phyloP scores from a whole-genome alignment of 2,113 vertebrate species.

The Macrotus californicus region DNA sequence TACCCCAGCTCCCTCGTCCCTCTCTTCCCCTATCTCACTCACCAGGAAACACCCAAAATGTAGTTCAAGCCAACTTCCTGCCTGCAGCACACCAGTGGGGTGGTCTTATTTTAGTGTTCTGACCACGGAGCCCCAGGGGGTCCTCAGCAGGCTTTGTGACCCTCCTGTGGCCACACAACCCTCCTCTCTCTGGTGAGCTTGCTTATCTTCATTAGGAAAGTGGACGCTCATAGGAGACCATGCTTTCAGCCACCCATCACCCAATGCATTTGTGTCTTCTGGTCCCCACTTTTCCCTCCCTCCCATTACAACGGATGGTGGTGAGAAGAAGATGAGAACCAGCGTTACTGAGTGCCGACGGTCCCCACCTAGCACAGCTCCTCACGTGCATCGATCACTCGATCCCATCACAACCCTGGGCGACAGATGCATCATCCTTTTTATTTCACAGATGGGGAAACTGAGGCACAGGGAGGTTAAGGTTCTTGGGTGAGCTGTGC shows the following conservation, averaged over 20 bases:
- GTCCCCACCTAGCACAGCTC: not conserved
- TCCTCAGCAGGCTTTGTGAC: not conserved
- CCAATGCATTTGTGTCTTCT: not conserved
- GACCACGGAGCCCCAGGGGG: not conserved
- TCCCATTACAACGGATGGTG: not conserved
- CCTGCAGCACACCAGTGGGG: not conserved
- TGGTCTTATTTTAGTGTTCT: not conserved
- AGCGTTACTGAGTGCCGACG: not conserved
- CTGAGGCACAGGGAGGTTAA: not conserved
- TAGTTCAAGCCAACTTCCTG: not conserved
- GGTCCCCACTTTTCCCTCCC: not conserved
- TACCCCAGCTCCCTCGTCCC: not conserved
- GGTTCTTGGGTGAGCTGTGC: not conserved
- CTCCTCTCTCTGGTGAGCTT: not conserved
- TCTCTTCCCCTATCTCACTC: not conserved
- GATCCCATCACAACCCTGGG: not conserved
- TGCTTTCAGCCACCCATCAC: no score
- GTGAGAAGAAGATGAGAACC: not conserved
- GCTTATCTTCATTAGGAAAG: not conserved
- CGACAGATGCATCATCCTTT: not conserved
- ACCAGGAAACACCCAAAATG: not conserved
- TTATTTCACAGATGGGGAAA: no score
- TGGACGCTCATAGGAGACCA: not conserved
- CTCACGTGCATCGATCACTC: rapidly evolving
- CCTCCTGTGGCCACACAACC: not conserved